Base-by-base conservation (phyloP, 2,888 invertebrate species). In the Hyalella azteca region DNA sequence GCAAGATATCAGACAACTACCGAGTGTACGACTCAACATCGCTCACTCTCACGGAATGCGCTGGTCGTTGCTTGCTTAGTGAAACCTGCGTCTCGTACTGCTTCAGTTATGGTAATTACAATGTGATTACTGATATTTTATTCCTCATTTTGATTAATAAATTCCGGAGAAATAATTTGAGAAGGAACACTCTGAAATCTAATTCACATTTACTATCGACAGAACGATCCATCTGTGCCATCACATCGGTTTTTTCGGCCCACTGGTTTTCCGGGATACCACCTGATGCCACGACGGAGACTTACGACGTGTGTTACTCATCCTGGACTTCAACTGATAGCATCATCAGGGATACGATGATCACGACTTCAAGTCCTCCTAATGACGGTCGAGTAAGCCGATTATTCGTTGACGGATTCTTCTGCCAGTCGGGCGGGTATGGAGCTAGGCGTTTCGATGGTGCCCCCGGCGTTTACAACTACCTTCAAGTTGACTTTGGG, bases 221-320 rank as follows among this genome's bases (percentile, higher is more conserved):
- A n/a, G n/a, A n/a, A n/a, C n/a, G n/a, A n/a, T n/a, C n/a, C n/a
- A n/a, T n/a, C n/a, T n/a, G n/a, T n/a, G n/a, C n/a, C 26, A 54
- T 54, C 26, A 54, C 54, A 22, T 54, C 54, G 22, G 54, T 54
- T 29, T 54, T 26, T 29, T 54, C 54, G 26, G 29, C 11, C 26
- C 26, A 54, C 26, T 54, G 54, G 54, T 54, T 22, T 11, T 9
- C 26, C 29, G 54, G 54, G 2, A 22, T 54, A 26, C 54, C 54
- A 15, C 26, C 4, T 26, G 13, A 26, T 29, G 7, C 13, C 50
- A 13, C 22, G 26, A 54, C 54, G 3, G 54, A 11, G 26, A 54
- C 54, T 22, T 54, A 54, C 54, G 54, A 54, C 22, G 54, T 54
- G 9, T 54, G 54, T 22, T 54, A 54, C 54, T 54, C 54, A 22